Percentiles rank a stretch among this genome's conserved stretches.
Conservation (phyloP, 2,113 vertebrate genomes). For the Heloderma charlesbogerti region DNA sequence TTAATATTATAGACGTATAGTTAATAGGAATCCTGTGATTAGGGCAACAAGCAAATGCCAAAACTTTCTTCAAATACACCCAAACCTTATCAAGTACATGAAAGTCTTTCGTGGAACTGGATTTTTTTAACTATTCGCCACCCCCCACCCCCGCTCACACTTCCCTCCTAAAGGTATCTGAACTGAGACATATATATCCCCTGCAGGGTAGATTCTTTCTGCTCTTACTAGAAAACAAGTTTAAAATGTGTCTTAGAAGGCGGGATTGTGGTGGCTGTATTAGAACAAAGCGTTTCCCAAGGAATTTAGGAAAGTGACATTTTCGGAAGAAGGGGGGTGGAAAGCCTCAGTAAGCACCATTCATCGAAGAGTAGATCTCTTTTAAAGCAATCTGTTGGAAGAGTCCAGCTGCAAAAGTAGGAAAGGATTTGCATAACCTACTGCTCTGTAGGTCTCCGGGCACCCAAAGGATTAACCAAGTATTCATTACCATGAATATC, state of each 20-base stretch:
- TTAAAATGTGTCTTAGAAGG: constrained; percentile 22
- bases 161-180: not conserved
- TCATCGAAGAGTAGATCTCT: constrained; percentile 52
- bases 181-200: not conserved
- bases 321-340: not conserved
- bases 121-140: constrained; percentile 45
- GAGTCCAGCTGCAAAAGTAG: constrained; percentile 72
- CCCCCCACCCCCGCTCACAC: constrained; percentile 13
- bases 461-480: constrained; percentile 74
- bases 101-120: constrained; percentile 25
- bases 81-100: constrained; percentile 48
- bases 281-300: constrained; percentile 49
- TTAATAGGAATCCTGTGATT: constrained; percentile 27
- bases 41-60: constrained; percentile 45
- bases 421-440: constrained; percentile 75
- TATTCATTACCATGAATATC: constrained; percentile 74
- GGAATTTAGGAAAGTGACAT: constrained; percentile 60
- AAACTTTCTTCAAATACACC: constrained; percentile 41
- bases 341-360: constrained; percentile 30
- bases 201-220: not conserved
- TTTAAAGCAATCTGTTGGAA: constrained; percentile 62
- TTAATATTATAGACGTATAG: constrained; percentile 6
- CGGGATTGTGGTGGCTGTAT: constrained; percentile 2
- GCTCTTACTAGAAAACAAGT: constrained; percentile 44
- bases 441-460: constrained; percentile 71